phyloP scores from a whole-genome alignment of 2,113 vertebrate species.

The Anhinga rufa region DNA sequence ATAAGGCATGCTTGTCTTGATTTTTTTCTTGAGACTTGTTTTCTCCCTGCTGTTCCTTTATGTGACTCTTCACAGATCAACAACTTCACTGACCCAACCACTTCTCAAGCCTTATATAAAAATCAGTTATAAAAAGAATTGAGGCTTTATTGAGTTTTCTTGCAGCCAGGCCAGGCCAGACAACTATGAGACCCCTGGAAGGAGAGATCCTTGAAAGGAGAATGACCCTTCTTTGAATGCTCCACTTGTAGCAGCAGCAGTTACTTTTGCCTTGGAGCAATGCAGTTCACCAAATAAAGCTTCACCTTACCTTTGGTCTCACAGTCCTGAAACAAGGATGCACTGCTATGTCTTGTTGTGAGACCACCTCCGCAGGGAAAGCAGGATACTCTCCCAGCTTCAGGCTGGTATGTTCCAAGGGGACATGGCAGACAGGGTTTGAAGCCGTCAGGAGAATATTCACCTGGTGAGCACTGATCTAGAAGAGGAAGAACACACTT shows the following conservation, averaged over 20 bases:
- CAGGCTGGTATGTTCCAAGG: constrained; percentile 88
- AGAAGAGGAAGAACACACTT: neutral
- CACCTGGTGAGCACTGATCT: constrained; percentile 89
- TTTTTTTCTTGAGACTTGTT: neutral
- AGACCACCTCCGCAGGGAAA: constrained; percentile 88
- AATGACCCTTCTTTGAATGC: neutral
- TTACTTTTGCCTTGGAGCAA: neutral
- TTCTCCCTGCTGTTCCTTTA: neutral
- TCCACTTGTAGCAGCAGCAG: neutral
- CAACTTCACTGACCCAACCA: neutral
- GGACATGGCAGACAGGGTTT: constrained; percentile 84
- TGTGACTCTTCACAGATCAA: neutral
- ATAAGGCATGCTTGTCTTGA: neutral
- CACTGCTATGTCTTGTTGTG: constrained; percentile 77
- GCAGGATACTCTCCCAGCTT: constrained; percentile 88
- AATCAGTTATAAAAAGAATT: neutral
- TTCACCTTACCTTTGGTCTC: constrained; percentile 88
- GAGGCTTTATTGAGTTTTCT: neutral
- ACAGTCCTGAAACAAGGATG: constrained; percentile 89
- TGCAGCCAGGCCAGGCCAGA: neutral
- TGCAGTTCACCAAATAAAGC: neutral
- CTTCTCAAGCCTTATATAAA: neutral
- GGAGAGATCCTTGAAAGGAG: neutral
- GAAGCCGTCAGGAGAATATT: constrained; percentile 89
- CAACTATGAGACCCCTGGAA: neutral